phyloP scores from a whole-genome alignment of 2,113 vertebrate genomes.

The Spheniscus mendiculus region DNA sequence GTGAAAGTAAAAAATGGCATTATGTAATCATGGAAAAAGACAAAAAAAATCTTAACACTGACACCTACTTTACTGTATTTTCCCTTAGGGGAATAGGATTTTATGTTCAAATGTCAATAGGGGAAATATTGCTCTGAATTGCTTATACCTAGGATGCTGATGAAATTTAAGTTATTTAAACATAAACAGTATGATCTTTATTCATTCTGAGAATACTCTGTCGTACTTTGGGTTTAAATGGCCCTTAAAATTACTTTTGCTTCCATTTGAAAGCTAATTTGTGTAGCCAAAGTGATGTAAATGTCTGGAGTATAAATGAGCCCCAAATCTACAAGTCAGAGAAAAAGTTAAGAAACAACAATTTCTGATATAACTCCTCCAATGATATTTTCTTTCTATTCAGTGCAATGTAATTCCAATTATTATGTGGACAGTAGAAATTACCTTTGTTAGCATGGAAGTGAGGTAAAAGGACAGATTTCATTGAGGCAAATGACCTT shows the following conservation, averaged over 20 bases:
- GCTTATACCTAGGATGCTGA: neutral
- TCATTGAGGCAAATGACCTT: slow-evolving; percentile 1
- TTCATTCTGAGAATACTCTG: neutral
- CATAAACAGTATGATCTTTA: neutral
- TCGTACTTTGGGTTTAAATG: slow-evolving; percentile 22
- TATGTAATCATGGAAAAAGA: slow-evolving; percentile 5
- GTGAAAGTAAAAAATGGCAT: neutral
- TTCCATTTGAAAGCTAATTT: neutral
- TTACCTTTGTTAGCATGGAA: neutral
- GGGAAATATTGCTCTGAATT: neutral
- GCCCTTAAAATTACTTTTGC: slow-evolving; percentile 40
- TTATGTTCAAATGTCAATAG: neutral
- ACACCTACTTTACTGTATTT: neutral
- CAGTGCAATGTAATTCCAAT: neutral
- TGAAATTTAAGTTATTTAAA: neutral
- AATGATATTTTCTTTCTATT: neutral
- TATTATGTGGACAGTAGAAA: neutral
- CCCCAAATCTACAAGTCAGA: neutral
- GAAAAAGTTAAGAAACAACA: neutral
- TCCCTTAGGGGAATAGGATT: neutral
- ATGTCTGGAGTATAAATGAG: neutral
- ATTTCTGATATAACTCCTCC: neutral
- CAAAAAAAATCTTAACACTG: neutral
- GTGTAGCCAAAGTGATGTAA: neutral
- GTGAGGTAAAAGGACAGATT: neutral